Base-by-base conservation (phyloP, 2,797 vertebrate genomes). In the Odontamblyopus rebecca region DNA sequence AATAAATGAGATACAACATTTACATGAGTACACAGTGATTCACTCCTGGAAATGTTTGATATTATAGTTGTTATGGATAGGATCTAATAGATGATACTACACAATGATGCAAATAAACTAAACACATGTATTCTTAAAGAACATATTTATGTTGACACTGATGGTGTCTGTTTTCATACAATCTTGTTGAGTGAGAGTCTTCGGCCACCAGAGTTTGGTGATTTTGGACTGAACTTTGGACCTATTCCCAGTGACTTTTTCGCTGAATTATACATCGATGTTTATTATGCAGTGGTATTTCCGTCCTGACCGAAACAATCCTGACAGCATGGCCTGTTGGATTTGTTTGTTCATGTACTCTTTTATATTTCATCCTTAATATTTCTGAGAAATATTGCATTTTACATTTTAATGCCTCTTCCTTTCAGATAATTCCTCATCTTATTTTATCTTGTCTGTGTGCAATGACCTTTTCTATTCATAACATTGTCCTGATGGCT, bases 251-350 rank as follows among this genome's bases (percentile, higher is more conserved):
- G 41, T 50, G 64, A 66, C 64, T 66, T 66, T 65, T 66, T 27
- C 44, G 2, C 50, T 66, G 64, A 66, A 51, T 66, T 16, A 51
- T 66, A 26, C 64, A 66, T 66, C 7, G 16, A 19, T 50, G 27
- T 50, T 66, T 50, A 50, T 66, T 51, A 66, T 66, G 64, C 64
- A 51, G 44, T 66, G 64, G 26, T 50, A 66, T 66, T 50, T 51
- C 70, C 51, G 41, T 32, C 50, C 44, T 70, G 41, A 65, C 23
- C 63, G 29, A 65, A 65, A 65, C 44, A 65, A 65, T 48, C 4
- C 63, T 65, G 63, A 66, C 64, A 66, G 64, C 41, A 30, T 1
- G 41, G 27, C 64, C 44, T 19, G 44, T 51, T 66, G 64, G 16
- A 29, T 51, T 50, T 51, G 44, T 66, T 66, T 66, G 44, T 66